Conservation (phyloP, 2,797 vertebrate genomes). For the Channallabes apus region DNA sequence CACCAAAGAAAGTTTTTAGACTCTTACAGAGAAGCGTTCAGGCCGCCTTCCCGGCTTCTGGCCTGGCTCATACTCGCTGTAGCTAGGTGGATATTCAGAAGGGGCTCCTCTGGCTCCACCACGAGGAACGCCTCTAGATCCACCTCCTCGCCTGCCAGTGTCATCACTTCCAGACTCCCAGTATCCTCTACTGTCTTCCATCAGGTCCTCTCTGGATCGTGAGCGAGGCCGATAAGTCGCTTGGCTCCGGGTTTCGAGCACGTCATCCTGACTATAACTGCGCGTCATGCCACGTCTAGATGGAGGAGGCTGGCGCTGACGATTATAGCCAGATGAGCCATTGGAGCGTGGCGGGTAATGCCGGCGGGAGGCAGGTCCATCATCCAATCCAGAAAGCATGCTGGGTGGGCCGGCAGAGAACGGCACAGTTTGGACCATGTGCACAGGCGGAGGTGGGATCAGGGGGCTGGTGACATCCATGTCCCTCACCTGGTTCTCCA, state of each 20-base stretch:
- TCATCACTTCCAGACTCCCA: conserved; percentile 87
- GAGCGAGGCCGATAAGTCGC: conserved; percentile 61
- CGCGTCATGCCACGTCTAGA: conserved; percentile 66
- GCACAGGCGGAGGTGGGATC: conserved; percentile 64
- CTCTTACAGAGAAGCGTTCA: conserved; percentile 82
- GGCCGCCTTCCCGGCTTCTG: conserved; percentile 68
- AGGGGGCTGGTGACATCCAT: conserved; percentile 78
- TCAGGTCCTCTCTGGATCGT: conserved; percentile 73
- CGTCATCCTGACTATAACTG: conserved; percentile 80
- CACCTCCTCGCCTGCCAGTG: conserved; percentile 57
- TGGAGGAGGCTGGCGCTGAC: conserved; percentile 67
- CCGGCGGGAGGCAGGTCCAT: conserved; percentile 64
- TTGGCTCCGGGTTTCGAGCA: conserved; percentile 66
- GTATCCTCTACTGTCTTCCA: conserved; percentile 67
- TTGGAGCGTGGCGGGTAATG: conserved; percentile 68
- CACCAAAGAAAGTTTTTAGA: conserved; percentile 19
- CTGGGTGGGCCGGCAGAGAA: conserved; percentile 80
- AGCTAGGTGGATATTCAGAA: conserved; percentile 85
- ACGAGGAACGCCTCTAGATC: conserved; percentile 40
- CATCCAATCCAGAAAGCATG: conserved; percentile 87
- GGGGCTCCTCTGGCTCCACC: conserved; percentile 62
- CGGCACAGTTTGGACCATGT: conserved; percentile 64
- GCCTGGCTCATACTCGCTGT: conserved; percentile 77
- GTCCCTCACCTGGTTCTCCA: conserved; percentile 84
- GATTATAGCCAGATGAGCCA: conserved; percentile 62